These are phyloP conservation scores for Osmerus eperlanus DNA, from an alignment of 2,113 vertebrate species.

Conservation along the genomic window DNA sequence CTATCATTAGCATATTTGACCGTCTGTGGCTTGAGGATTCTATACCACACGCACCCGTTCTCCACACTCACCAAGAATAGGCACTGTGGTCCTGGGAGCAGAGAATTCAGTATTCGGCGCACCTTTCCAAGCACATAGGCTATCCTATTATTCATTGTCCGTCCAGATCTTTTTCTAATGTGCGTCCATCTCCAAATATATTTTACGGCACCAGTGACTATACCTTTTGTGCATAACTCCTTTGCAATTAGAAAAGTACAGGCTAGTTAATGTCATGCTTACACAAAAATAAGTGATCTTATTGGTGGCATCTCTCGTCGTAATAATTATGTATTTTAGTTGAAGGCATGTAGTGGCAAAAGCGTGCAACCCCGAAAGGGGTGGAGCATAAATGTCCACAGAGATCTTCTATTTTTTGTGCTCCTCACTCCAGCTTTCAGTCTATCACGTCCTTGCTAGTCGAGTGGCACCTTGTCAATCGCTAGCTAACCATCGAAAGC, in stretches of 20 bases:
- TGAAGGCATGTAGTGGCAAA: not conserved
- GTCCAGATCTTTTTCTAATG: too few relatives aligned
- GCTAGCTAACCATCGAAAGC: slow-evolving; percentile 50
- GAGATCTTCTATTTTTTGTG: slow-evolving; percentile 34
- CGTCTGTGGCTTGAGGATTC: not conserved
- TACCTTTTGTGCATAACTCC: too few relatives aligned
- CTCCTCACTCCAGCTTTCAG: slow-evolving; percentile 52
- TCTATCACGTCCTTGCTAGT: slow-evolving; percentile 76
- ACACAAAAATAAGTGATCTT: too few relatives aligned
- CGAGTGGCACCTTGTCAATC: slow-evolving; percentile 85
- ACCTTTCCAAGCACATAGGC: too few relatives aligned
- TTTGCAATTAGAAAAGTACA: too few relatives aligned
- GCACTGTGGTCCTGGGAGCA: not conserved
- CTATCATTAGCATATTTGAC: not conserved
- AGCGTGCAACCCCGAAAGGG: not conserved
- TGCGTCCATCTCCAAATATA: too few relatives aligned
- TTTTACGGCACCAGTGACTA: too few relatives aligned
- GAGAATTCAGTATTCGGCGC: too few relatives aligned
- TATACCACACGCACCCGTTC: not conserved
- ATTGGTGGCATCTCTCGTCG: too few relatives aligned
- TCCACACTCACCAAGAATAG: not conserved
- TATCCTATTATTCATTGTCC: too few relatives aligned
- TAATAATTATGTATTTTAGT: too few relatives aligned
- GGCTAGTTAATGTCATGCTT: too few relatives aligned
- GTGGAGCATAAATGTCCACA: not conserved